phyloP scores from a whole-genome alignment of 1,140 invertebrate species.

The Lepidurus apus region DNA sequence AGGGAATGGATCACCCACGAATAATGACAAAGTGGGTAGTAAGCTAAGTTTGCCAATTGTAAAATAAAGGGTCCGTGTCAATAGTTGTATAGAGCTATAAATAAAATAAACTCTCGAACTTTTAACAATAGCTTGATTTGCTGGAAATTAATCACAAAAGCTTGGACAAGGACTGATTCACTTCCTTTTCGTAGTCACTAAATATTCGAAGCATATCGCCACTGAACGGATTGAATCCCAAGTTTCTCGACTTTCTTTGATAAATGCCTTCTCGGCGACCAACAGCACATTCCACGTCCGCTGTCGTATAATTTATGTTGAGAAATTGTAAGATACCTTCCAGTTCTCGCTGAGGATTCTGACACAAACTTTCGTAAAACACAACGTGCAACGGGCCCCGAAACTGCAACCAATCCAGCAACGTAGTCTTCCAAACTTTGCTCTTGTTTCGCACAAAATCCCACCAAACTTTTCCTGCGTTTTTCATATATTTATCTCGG shows the following conservation, averaged over 20 bases:
- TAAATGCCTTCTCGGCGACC: not conserved
- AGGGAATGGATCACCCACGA: not conserved
- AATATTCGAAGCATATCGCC: constrained; percentile 3
- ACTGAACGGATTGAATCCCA: not conserved
- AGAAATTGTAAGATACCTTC: constrained; percentile 39
- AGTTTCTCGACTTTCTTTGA: not conserved
- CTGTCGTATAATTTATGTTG: not conserved
- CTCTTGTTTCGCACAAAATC: constrained; percentile 39
- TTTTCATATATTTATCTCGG: constrained; percentile 29
- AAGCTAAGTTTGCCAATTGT: no score
- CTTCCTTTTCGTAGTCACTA: not conserved
- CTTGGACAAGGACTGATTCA: not conserved
- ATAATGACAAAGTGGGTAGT: no score
- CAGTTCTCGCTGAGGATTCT: constrained; percentile 36
- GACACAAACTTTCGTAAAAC: constrained; percentile 40
- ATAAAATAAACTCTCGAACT: no score
- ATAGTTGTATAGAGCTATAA: no score
- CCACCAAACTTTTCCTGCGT: constrained; percentile 36
- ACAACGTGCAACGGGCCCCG: constrained; percentile 36
- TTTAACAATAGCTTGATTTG: no score
- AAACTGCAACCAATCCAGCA: constrained; percentile 40
- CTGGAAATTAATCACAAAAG: not conserved
- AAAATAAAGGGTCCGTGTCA: no score
- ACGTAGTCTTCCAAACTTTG: constrained; percentile 39
- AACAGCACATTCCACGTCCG: not conserved